Percentiles rank a stretch among this genome's conserved stretches.
phyloP scores from a whole-genome alignment of 2,888 invertebrate genomes.

The Cloeon dipterum region DNA sequence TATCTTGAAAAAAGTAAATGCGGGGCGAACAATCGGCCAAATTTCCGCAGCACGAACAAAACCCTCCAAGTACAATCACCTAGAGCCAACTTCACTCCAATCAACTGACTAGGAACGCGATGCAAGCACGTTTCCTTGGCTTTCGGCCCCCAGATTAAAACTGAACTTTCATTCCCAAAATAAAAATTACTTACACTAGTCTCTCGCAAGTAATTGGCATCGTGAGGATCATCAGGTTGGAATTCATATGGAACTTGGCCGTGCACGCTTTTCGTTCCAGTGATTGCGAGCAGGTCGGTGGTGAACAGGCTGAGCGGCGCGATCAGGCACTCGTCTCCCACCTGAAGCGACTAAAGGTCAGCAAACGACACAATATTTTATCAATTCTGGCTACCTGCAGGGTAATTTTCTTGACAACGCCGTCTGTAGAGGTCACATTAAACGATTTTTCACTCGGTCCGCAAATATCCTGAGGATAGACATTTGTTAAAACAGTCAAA shows the following conservation, averaged over 20 bases:
- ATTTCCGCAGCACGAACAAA: too few species aligned
- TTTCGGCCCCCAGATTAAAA: neutral
- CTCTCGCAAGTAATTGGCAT: conserved; percentile 76
- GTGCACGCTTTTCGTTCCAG: conserved; percentile 46
- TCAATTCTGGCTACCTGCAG: conserved; percentile 25
- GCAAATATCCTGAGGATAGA: conserved; percentile 55
- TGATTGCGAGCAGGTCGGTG: conserved; percentile 69
- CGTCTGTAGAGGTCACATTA: conserved; percentile 44
- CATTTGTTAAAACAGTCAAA: too few species aligned
- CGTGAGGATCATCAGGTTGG: conserved; percentile 83
- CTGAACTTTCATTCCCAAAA: neutral
- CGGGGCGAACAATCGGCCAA: too few species aligned
- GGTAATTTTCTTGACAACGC: conserved; percentile 44
- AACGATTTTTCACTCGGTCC: conserved; percentile 71
- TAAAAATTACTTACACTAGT: conserved; percentile 33
- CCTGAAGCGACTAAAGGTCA: conserved; percentile 17
- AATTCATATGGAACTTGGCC: conserved; percentile 44
- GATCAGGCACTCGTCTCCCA: conserved; percentile 81
- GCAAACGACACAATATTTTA: neutral
- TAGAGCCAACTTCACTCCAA: too few species aligned
- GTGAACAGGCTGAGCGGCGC: conserved; percentile 75
- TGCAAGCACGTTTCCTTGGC: too few species aligned
- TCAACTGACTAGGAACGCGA: too few species aligned
- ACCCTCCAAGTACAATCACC: too few species aligned
- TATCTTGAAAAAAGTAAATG: too few species aligned